Conservation (phyloP, 2,888 invertebrate species). For the Oscheius myriophilus region DNA sequence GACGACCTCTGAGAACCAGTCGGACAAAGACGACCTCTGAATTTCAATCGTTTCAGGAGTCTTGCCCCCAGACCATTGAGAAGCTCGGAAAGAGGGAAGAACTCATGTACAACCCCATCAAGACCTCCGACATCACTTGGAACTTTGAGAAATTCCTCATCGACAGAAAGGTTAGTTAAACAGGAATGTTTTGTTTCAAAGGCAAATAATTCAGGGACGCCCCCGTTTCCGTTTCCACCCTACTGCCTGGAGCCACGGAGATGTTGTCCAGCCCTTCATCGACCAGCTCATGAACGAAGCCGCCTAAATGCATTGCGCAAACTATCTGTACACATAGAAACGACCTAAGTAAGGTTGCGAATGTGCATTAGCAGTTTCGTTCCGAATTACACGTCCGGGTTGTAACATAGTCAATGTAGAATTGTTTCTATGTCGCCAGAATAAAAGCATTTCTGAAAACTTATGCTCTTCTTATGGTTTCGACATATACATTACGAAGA, state of each 20-base stretch:
- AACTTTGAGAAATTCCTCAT: constrained; percentile 71
- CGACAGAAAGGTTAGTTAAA: constrained; percentile 52
- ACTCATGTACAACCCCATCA: constrained; percentile 69
- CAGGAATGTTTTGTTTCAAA: not conserved
- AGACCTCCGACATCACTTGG: constrained; percentile 69
- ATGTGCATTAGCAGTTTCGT: constrained; percentile 18
- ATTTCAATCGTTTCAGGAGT: constrained; percentile 52
- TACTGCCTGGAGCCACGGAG: constrained; percentile 69
- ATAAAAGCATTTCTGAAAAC: no score
- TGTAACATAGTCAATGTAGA: constrained; percentile 12
- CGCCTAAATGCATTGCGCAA: constrained; percentile 22
- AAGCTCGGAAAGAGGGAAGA: constrained; percentile 68
- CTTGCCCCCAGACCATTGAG: constrained; percentile 69
- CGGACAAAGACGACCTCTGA: not conserved
- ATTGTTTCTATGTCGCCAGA: no score
- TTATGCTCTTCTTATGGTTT: no score
- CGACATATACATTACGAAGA: no score
- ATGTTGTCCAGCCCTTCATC: constrained; percentile 65
- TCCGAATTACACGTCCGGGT: constrained; percentile 26
- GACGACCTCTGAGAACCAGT: constrained; percentile 21
- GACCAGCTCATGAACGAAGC: constrained; percentile 58
- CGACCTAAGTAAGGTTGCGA: not conserved
- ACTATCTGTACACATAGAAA: constrained; percentile 26
- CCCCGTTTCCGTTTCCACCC: constrained; percentile 71
- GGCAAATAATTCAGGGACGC: constrained; percentile 51